Conservation (phyloP, 2,113 vertebrate species). For the Entosphenus tridentatus region DNA sequence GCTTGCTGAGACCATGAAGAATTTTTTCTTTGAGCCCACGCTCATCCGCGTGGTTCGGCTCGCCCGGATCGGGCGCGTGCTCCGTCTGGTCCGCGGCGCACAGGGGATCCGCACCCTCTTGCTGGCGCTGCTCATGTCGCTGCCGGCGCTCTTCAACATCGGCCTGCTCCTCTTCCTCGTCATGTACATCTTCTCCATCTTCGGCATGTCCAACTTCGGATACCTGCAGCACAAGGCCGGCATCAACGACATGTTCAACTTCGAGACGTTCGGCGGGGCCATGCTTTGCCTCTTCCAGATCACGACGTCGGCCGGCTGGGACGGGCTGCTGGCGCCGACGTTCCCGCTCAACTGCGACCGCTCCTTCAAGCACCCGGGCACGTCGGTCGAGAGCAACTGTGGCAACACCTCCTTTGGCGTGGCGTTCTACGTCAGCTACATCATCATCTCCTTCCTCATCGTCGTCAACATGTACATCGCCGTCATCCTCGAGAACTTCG, state of each 20-base stretch:
- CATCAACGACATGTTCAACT: conserved; percentile 3
- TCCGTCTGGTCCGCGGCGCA: neutral
- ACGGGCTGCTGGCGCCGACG: conserved; percentile 4
- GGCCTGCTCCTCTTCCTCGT: conserved; percentile 6
- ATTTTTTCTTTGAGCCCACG: conserved; percentile 3
- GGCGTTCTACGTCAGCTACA: neutral
- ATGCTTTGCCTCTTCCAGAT: conserved; percentile 7
- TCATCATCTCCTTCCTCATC: conserved; percentile 6
- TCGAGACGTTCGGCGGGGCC: conserved; percentile 4
- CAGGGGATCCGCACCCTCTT: conserved; percentile 4
- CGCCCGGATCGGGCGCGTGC: neutral
- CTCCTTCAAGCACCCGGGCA: neutral
- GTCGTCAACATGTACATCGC: conserved; percentile 5
- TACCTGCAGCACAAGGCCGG: neutral
- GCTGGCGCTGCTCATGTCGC: neutral
- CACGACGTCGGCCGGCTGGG: conserved; percentile 6
- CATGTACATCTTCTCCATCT: conserved; percentile 5
- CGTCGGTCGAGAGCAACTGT: neutral
- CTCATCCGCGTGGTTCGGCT: neutral
- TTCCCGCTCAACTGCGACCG: neutral
- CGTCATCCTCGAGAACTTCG: neutral
- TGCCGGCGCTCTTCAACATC: conserved; percentile 3
- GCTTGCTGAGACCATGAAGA: conserved; percentile 5
- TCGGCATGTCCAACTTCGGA: conserved; percentile 1
- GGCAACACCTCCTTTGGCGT: neutral